phyloP scores from a whole-genome alignment of 1,140 invertebrate genomes.

The Portunus trituberculatus region DNA sequence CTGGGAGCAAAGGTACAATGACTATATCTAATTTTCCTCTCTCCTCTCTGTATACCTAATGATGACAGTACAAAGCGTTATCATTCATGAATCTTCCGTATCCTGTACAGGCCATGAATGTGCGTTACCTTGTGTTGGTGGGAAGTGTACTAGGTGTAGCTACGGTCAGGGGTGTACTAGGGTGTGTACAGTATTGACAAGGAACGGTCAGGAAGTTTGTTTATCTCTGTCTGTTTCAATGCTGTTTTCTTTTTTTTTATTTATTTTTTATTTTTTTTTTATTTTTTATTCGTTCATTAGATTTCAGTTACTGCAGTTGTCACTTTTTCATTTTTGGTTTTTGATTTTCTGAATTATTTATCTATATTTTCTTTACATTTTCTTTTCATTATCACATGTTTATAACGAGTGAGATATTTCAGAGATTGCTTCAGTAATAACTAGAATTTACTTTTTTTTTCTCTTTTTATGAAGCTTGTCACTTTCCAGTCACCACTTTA shows the following conservation, averaged over 20 bases:
- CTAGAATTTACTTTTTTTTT: background rate
- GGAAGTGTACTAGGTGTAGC: background rate
- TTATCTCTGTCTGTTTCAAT: background rate
- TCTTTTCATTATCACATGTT: too few species aligned
- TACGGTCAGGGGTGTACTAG: background rate
- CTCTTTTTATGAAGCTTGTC: background rate
- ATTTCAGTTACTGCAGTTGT: slow-evolving; percentile 4
- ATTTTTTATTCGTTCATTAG: too few species aligned
- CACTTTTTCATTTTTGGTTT: background rate
- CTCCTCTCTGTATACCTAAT: slow-evolving; percentile 69
- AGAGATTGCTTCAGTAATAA: too few species aligned
- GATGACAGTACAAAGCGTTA: slow-evolving; percentile 74
- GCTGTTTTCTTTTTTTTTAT: too few species aligned
- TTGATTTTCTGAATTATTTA: too few species aligned
- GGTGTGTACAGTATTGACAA: slow-evolving; percentile 50
- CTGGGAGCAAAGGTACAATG: too few species aligned
- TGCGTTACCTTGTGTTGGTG: background rate
- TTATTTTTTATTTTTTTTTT: too few species aligned
- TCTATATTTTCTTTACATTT: background rate
- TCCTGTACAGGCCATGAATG: slow-evolving; percentile 20
- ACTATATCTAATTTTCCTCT: slow-evolving; percentile 59
- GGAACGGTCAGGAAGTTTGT: slow-evolving; percentile 31
- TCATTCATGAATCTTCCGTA: slow-evolving; percentile 67
- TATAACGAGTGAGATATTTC: too few species aligned
- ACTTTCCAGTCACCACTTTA: background rate